Evolutionary conservation across 1,140 invertebrate genomes (phyloP).

Genomic region (Drosophila ananassae): DNA sequence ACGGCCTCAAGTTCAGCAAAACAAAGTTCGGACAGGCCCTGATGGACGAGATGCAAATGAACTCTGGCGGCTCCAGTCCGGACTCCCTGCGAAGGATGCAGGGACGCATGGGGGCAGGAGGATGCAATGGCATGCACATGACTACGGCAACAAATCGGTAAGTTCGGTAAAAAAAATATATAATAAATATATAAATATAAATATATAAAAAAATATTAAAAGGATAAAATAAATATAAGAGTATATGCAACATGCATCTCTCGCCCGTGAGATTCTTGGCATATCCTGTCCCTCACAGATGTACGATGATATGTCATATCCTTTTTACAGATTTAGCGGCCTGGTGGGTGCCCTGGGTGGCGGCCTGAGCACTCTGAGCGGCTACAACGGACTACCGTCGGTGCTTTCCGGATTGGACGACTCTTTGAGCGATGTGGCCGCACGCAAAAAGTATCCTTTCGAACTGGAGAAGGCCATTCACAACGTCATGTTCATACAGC

Average conservation of each 20-base stretch:
- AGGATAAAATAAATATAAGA: not conserved
- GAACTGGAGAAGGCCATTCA: conserved; percentile 96
- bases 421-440: conserved; percentile 91
- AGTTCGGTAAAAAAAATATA: conserved; percentile 10
- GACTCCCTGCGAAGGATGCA: conserved; percentile 88
- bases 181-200: not conserved
- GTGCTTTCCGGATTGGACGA: conserved; percentile 92
- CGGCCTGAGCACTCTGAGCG: conserved; percentile 85
- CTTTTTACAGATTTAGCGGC: conserved; percentile 87
- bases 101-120: conserved; percentile 88
- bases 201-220: not conserved
- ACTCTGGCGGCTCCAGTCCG: conserved; percentile 89
- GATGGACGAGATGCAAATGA: conserved; percentile 87
- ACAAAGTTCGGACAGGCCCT: conserved; percentile 89
- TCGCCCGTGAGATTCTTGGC: not conserved
- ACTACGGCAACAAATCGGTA: conserved; percentile 89
- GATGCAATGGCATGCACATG: conserved; percentile 91
- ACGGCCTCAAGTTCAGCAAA: conserved; percentile 86
- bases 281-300: conserved; percentile 5
- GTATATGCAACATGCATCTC: not conserved
- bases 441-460: conserved; percentile 94
- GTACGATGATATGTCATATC: conserved; percentile 37
- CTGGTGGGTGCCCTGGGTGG: conserved; percentile 88
- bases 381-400: conserved; percentile 91
- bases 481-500: conserved; percentile 97